Evolutionary conservation across 2,888 invertebrate species (phyloP), one percentile per base, ranked within the genome.

Genomic region (Netelia virgata): DNA sequence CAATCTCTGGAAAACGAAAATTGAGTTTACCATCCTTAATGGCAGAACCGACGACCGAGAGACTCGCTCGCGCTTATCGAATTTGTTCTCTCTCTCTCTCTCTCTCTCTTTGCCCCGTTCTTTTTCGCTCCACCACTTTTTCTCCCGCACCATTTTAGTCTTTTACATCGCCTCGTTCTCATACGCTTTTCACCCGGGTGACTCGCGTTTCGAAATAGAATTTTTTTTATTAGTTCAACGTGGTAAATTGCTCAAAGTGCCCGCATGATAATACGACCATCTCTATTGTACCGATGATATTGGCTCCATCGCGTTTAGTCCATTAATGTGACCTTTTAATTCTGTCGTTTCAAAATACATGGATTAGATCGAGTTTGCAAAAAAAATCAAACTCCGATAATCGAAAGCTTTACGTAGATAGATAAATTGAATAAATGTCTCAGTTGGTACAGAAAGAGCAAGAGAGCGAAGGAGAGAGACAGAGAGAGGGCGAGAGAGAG

Each of bases 11-110:
- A 59, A 68, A 79, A 61, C 57, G 18, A 80, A 83, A 80, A 84
- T 80, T 66, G 76, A 84, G 73, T 80, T 84, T 76, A 72, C 73
- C 28, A 18, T 50, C 66, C 75, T 59, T 83, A 80, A 83, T 80
- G 75, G 83, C 70, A 72, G 69, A 64, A 70, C 57, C 74, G 75
- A 75, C 73, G 63, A 74, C 61, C 64, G 82, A 82, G 77, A 68
- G 73, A 73, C 63, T 75, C 41, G 61, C 41, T 28, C 68, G 64
- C 43, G 83, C 36, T 84, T 76, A 80, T 76, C 76, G 68, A 76
- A 61, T 84, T 80, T 73, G 16, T 76, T 80, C 53, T 53, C 55
- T 64, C 61, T 16, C 68, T 55, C 76, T 47, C 43, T 47, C 18
- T 55, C 43, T 70, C 76, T 36, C n/a, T 10, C 41, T 70, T 28